phyloP scores from a whole-genome alignment of 2,797 vertebrate genomes.

The Sphenodon punctatus region DNA sequence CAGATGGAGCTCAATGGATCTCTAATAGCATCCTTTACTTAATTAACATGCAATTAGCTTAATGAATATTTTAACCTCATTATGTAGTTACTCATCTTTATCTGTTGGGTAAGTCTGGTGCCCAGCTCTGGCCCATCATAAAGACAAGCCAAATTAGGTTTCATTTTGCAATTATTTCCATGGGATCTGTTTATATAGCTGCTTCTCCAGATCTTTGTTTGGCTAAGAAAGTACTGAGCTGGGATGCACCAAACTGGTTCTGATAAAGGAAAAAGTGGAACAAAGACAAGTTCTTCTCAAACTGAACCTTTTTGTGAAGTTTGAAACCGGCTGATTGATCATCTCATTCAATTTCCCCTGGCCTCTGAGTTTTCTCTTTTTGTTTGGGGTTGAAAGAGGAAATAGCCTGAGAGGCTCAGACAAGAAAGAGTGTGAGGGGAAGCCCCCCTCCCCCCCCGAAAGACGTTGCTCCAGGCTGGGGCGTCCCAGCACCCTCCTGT shows the following conservation, averaged over 20 bases:
- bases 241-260: not conserved
- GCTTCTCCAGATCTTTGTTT: not conserved
- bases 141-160: conserved; percentile 55
- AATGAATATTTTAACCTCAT: conserved; percentile 78
- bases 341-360: too few relatives aligned
- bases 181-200: not conserved
- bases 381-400: not conserved
- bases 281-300: not conserved
- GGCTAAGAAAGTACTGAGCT: too few relatives aligned
- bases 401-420: not conserved
- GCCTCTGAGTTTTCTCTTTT: not conserved
- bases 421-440: not conserved
- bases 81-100: conserved; percentile 70
- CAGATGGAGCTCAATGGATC: conserved; percentile 71
- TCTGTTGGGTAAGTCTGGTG: conserved; percentile 52
- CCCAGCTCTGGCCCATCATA: conserved; percentile 48
- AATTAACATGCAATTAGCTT: conserved; percentile 79
- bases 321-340: not conserved
- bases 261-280: not conserved
- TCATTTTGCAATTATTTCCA: conserved; percentile 33
- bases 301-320: not conserved
- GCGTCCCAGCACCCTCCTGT: not conserved
- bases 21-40: conserved; percentile 71
- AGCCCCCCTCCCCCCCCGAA: not conserved
- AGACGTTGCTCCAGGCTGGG: not conserved